phyloP scores from a whole-genome alignment of 2,113 vertebrate species.

The Peromyscus polionotus region DNA sequence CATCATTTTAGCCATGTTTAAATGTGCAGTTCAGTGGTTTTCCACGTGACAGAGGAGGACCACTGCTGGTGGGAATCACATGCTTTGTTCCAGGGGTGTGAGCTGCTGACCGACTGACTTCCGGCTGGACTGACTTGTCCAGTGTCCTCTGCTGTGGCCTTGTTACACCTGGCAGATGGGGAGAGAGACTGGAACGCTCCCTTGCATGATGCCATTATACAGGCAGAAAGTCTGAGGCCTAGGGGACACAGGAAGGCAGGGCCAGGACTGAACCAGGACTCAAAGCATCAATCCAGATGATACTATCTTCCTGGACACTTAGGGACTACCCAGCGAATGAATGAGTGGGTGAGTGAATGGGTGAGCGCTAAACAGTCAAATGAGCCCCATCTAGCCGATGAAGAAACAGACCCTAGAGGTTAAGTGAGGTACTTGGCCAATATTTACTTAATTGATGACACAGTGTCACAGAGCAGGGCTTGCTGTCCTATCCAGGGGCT shows the following conservation, averaged over 20 bases:
- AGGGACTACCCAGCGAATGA: neutral
- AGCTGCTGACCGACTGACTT: neutral
- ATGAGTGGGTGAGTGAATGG: neutral
- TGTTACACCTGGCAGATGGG: fast-evolving
- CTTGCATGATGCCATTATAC: neutral
- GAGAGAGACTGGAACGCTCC: neutral
- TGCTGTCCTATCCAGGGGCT: neutral
- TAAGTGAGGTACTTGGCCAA: constrained; percentile 28
- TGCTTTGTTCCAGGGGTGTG: neutral
- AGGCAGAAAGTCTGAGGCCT: neutral
- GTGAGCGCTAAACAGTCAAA: too few species aligned
- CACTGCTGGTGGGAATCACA: neutral
- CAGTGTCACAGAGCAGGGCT: neutral
- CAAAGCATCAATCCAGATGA: neutral
- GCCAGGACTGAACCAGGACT: neutral
- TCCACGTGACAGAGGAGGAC: neutral
- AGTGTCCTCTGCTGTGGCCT: neutral
- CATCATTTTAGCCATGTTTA: neutral
- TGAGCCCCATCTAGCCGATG: neutral
- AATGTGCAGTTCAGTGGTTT: neutral
- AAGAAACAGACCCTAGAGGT: constrained; percentile 8
- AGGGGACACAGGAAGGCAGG: fast-evolving
- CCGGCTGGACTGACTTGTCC: neutral
- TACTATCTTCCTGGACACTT: neutral
- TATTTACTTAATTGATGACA: constrained; percentile 17